phyloP scores from a whole-genome alignment of 1,140 invertebrate species.

The Drosophila sturtevanti region DNA sequence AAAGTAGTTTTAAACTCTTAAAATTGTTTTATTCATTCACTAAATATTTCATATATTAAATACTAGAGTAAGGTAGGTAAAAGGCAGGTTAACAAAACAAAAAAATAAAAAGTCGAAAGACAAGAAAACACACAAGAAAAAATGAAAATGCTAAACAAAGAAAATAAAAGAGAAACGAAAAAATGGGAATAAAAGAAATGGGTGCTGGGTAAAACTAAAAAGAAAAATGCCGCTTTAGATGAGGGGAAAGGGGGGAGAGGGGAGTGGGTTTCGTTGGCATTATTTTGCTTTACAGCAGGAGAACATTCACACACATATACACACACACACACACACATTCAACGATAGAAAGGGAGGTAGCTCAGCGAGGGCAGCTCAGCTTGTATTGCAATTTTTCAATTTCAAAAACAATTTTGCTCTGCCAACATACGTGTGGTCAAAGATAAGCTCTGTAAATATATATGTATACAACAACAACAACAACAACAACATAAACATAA shows the following conservation, averaged over 20 bases:
- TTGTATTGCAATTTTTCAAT: conserved; percentile 81
- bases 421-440: conserved; percentile 80
- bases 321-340: conserved; percentile 30
- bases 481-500: conserved; percentile 28
- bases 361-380: conserved; percentile 46
- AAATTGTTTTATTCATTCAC: not conserved
- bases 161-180: conserved; percentile 1
- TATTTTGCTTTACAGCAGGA: conserved; percentile 72
- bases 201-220: not conserved
- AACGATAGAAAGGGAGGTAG: not conserved
- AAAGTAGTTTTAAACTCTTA: not conserved
- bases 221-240: conserved; percentile 9
- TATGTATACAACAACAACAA: conserved; percentile 36
- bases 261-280: conserved; percentile 48
- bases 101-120: not conserved
- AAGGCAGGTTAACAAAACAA: not conserved
- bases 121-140: not conserved
- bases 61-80: not conserved
- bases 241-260: not conserved
- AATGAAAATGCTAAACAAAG: conserved; percentile 2
- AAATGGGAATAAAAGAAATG: conserved; percentile 4
- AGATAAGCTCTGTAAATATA: conserved; percentile 77
- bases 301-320: not conserved
- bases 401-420: conserved; percentile 81
- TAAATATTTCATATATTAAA: not conserved